Evolutionary conservation across 2,113 vertebrate species (phyloP).

Genomic region (Paramisgurnus dabryanus): DNA sequence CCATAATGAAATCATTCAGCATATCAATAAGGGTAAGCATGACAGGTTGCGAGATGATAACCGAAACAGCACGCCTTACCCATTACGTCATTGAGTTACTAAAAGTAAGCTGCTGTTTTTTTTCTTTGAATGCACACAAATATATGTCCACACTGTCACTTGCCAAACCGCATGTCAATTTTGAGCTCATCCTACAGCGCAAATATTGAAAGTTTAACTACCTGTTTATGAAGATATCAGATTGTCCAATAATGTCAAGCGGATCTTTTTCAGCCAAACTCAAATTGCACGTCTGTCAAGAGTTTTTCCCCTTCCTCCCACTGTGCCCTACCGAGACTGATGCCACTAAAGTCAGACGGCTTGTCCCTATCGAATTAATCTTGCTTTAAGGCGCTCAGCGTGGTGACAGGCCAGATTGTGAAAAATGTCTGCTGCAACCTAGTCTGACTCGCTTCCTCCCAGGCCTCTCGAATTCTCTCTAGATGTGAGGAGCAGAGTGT

Average conservation of each 20-base stretch:
- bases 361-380: slow-evolving; percentile 68
- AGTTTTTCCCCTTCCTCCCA: slow-evolving; percentile 23
- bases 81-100: not conserved
- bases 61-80: not conserved
- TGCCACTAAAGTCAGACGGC: slow-evolving; percentile 63
- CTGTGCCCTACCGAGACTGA: slow-evolving; percentile 63
- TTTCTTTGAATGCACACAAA: not conserved
- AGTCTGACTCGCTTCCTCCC: slow-evolving; percentile 24
- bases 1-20: not conserved
- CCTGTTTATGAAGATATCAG: slow-evolving; percentile 40
- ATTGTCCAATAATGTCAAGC: slow-evolving; percentile 9
- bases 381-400: slow-evolving; percentile 64
- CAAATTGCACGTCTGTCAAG: slow-evolving; percentile 42
- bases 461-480: slow-evolving; percentile 45
- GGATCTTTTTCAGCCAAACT: slow-evolving; percentile 5
- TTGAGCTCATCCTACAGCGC: not conserved
- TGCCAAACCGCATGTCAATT: not conserved
- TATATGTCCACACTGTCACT: not conserved
- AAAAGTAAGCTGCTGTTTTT: not conserved
- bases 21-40: not conserved
- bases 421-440: slow-evolving; percentile 67
- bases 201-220: slow-evolving; percentile 9
- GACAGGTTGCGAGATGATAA: slow-evolving; percentile 12
- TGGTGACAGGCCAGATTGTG: slow-evolving; percentile 70
- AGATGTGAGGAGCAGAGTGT: slow-evolving; percentile 58